Evolutionary conservation across 2,888 invertebrate genomes (phyloP), one percentile per base, ranked within the genome.

Genomic region (Pammene fasciana): DNA sequence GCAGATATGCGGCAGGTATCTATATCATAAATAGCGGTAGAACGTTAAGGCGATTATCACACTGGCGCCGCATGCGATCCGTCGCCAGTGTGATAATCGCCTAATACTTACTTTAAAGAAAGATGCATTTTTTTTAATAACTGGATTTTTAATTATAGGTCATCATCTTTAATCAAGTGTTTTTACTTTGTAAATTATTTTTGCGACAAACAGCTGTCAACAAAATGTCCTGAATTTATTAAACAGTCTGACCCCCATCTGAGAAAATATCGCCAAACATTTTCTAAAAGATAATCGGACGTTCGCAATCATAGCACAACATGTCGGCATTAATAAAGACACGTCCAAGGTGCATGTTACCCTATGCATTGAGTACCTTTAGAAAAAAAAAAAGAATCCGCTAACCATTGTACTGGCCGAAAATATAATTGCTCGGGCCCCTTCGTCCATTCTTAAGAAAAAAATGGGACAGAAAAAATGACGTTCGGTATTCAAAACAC

Each of bases 351-450:
- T 86, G 88, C 86, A 83, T 86, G 88, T 86, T n/a, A 83, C 79
- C 72, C 73, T 66, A 70, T 73, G 82, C 76, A 86, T 90, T 90
- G n/a, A n/a, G 89, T 89, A 82, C 74, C 73, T 74, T 70, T 76
- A 81, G 82, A 85, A 83, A 50, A 62, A 55, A 60, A 62, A 61
- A 61, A 61, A 83, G 81, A 82, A 77, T 79, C 73, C 71, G 71
- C 75, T 78, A 54, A 52, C 45, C 68, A 57, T 65, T 70, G 70
- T 74, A 74, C 82, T 80, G 78, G 82, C 82, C 82, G 85, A 86
- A 87, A 88, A 88, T 87, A 89, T 89, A 91, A 92, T 92, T 90
- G 90, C 90, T 78, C 81, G 82, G 81, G 88, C 90, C 91, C 90
- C 90, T 84, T 85, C 82, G 75, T 70, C 71, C 72, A 74, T 75